Conservation (phyloP, 2,888 invertebrate genomes). For the Oligia strigilis region DNA sequence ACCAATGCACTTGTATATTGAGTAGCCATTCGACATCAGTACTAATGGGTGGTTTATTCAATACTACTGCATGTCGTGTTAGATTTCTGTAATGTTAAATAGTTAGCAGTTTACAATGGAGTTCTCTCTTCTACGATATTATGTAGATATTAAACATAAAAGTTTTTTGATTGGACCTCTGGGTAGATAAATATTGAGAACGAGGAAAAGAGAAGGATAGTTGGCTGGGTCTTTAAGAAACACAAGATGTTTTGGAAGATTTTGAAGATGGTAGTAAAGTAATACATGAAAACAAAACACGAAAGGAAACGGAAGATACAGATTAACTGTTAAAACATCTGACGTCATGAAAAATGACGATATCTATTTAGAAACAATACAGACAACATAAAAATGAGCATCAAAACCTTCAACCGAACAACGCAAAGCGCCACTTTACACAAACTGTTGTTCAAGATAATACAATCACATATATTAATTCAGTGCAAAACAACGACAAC, state of each 20-base stretch:
- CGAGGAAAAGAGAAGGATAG: not conserved
- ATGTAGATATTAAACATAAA: constrained; percentile 8
- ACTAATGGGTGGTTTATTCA: constrained; percentile 7
- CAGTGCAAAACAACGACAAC: constrained; percentile 70
- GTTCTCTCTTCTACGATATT: constrained; percentile 1
- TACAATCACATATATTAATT: constrained; percentile 73
- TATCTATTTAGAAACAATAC: not conserved
- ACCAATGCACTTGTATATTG: not conserved
- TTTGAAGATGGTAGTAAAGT: not conserved
- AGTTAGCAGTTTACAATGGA: not conserved
- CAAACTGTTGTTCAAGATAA: constrained; percentile 63
- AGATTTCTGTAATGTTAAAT: not conserved
- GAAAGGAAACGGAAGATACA: not conserved
- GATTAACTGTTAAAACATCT: not conserved
- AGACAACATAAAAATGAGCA: constrained; percentile 19
- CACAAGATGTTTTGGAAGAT: not conserved
- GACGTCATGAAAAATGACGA: not conserved
- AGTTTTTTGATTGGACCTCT: constrained; percentile 4
- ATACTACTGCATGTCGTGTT: not conserved
- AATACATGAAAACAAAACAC: not conserved
- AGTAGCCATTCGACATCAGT: constrained; percentile 8
- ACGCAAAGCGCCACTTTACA: constrained; percentile 63
- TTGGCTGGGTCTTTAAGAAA: not conserved
- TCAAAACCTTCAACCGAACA: constrained; percentile 47
- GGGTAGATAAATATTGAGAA: not conserved